phyloP scores from a whole-genome alignment of 1,140 invertebrate species.

The Scaptodrosophila lebanonensis region DNA sequence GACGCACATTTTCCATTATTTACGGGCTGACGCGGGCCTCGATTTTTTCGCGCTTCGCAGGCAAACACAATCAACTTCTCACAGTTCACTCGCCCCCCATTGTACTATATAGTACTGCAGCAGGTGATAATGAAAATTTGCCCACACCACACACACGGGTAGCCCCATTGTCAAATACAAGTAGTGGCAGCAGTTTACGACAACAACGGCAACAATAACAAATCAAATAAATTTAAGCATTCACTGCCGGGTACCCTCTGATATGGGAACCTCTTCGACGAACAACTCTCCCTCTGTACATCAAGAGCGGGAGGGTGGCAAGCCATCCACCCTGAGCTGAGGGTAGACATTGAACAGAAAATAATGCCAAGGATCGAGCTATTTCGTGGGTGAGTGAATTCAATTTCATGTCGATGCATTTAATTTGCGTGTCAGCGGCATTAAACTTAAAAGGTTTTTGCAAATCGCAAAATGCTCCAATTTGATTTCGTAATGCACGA shows the following conservation, averaged over 20 bases:
- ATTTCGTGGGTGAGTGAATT: conserved; percentile 49
- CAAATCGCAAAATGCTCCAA: conserved; percentile 6
- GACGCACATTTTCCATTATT: conserved; percentile 16
- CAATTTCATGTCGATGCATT: conserved; percentile 35
- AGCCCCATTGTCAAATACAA: conserved; percentile 16
- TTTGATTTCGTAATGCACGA: conserved; percentile 39
- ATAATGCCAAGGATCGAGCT: neutral
- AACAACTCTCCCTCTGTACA: too few species aligned
- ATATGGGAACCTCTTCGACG: too few species aligned
- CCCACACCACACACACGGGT: conserved; percentile 1
- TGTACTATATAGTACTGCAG: conserved; percentile 17
- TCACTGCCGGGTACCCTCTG: conserved; percentile 28
- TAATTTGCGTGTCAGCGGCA: conserved; percentile 53
- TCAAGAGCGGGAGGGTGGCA: too few species aligned
- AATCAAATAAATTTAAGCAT: conserved; percentile 20
- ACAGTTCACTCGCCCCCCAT: conserved; percentile 40
- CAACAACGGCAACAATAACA: neutral
- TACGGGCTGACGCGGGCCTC: too few species aligned
- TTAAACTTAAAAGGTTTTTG: conserved; percentile 39
- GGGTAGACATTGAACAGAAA: conserved; percentile 1
- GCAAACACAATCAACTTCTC: conserved; percentile 36
- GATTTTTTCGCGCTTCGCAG: too few species aligned
- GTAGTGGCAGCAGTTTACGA: neutral
- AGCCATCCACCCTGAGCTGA: too few species aligned
- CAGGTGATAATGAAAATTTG: conserved; percentile 43